These are phyloP conservation scores for Lymantria monacha DNA, from an alignment of 2,888 invertebrate species.

Conservation along the genomic window DNA sequence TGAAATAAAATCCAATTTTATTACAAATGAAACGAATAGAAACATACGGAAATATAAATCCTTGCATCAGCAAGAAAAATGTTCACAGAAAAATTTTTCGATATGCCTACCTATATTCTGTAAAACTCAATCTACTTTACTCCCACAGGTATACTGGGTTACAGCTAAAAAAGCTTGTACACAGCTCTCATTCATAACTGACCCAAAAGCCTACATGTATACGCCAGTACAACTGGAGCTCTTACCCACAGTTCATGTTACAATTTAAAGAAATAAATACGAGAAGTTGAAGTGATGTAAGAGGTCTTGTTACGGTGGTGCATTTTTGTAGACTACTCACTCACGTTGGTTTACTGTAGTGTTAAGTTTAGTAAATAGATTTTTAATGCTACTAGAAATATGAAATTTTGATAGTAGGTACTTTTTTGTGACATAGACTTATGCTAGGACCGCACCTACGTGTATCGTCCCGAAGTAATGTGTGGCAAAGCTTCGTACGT, in stretches of 20 bases:
- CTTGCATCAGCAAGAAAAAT: background rate
- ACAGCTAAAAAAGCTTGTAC: constrained; percentile 48
- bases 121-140: constrained; percentile 43
- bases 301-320: constrained; percentile 37
- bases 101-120: constrained; percentile 7
- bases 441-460: no score
- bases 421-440: no score
- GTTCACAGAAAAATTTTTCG: constrained; percentile 7
- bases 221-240: constrained; percentile 37
- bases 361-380: background rate
- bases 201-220: constrained; percentile 54
- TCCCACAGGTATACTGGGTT: constrained; percentile 42
- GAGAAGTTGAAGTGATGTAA: constrained; percentile 21
- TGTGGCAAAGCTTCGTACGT: no score
- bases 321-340: constrained; percentile 34
- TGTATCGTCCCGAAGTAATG: no score
- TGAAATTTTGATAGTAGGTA: no score
- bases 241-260: constrained; percentile 14
- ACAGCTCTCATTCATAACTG: constrained; percentile 46
- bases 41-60: no score
- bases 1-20: no score
- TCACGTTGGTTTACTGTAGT: constrained; percentile 19
- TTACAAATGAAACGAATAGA: no score
- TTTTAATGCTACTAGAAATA: no score
- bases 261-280: constrained; percentile 14